These are phyloP conservation scores for Actinostola sp. DNA, from an alignment of 92 coral and sea anemone genomes.

Conservation along the genomic window DNA sequence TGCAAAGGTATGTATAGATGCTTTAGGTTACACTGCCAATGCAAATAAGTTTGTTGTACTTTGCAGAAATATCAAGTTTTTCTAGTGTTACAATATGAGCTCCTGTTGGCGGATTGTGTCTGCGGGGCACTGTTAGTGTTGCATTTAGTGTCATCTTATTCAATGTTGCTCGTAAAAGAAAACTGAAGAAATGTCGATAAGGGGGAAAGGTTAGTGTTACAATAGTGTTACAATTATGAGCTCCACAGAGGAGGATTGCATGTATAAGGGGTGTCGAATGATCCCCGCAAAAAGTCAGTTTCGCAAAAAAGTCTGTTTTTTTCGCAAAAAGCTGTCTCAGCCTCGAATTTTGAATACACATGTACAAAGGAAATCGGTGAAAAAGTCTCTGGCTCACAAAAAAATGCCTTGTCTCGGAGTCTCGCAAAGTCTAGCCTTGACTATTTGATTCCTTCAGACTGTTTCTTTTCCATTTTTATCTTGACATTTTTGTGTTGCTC, in stretches of 20 bases:
- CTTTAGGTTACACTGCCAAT: not conserved
- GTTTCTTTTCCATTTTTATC: not conserved
- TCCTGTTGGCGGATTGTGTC: slow-evolving; percentile 90
- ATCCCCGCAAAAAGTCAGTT: too few relatives aligned
- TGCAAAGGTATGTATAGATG: slow-evolving; percentile 5
- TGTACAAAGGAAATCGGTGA: too few relatives aligned
- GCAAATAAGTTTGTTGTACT: not conserved
- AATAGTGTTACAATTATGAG: too few relatives aligned
- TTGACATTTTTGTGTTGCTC: not conserved
- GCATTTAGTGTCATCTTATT: slow-evolving; percentile 86
- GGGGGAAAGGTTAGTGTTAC: slow-evolving; percentile 84
- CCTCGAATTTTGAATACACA: too few relatives aligned
- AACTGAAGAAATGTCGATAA: slow-evolving; percentile 92
- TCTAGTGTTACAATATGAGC: slow-evolving; percentile 80
- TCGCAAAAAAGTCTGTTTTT: too few relatives aligned
- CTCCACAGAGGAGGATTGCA: too few relatives aligned
- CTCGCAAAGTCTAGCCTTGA: too few relatives aligned
- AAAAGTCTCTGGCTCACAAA: too few relatives aligned
- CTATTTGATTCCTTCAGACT: too few relatives aligned
- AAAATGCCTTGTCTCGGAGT: too few relatives aligned
- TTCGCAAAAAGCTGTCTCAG: too few relatives aligned
- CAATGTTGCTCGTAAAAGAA: slow-evolving; percentile 82
- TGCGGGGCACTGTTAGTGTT: slow-evolving; percentile 80
- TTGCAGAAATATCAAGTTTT: slow-evolving; percentile 69
- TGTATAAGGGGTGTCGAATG: too few relatives aligned